Evolutionary conservation across 2,797 vertebrate species (phyloP), one percentile per base, ranked within the genome.

Genomic region (Scyliorhinus canicula): DNA sequence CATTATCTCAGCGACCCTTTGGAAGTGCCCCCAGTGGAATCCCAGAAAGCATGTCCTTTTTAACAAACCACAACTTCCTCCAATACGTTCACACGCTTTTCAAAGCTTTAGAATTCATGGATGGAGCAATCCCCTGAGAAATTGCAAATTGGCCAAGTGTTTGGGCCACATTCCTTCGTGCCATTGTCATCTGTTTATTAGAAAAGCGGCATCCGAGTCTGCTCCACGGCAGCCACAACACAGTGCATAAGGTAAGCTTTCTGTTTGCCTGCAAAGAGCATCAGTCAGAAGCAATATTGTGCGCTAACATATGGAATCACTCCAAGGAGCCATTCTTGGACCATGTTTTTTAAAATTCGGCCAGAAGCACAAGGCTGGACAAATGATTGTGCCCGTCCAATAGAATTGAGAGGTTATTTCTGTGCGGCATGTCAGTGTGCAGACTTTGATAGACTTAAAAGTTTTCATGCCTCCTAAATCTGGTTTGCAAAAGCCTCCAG

Each of bases 51-150:
- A 47, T 69, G 26, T 50, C 65, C 91, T 67, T 57, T 93, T 67
- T 60, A 67, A 93, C 91, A 65, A 93, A 26, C 91, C 44, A 47
- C 60, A 8, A 93, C 65, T 93, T 69, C 60, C 63, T 93, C 91
- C 26, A 90, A 50, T 67, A 24, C 24, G 65, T 93, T 93, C 91
- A 93, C 91, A 93, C 91, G 91, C 40, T 93, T 40, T 93, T 93
- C 90, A 93, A 65, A 93, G 60, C 60, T 57, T 65, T 93, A 67
- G 86, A 90, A 71, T 93, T 35, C 65, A 50, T 50, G 91, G 40
- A 67, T 44, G 31, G 57, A 44, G 57, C 63, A 69, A 14, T 69
- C 65, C 44, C 91, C 65, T 47, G 65, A 71, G 44, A 47, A 44
- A 28, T 35, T 52, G 44, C 67, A 47, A 65, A 74, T 12, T 74